Evolutionary conservation across 2,113 vertebrate genomes (phyloP).

Genomic region (Chitala chitala): DNA sequence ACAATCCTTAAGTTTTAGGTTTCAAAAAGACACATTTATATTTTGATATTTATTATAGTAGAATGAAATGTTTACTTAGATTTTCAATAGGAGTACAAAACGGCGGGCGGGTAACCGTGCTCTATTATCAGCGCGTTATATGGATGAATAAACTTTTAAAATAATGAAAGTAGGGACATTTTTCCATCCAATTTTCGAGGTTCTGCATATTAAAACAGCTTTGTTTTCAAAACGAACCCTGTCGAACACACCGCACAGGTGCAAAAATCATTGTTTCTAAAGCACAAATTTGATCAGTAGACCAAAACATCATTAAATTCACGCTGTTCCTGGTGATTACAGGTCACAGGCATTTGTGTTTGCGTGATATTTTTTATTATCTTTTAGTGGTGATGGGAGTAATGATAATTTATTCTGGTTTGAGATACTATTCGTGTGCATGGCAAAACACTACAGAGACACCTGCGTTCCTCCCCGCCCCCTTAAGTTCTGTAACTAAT

Average conservation of each 20-base stretch:
- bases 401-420: slow-evolving; percentile 77
- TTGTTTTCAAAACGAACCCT: slow-evolving; percentile 52
- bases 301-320: slow-evolving; percentile 67
- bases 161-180: slow-evolving; percentile 15
- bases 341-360: slow-evolving; percentile 77
- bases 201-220: slow-evolving; percentile 45
- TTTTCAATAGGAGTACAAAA: neutral
- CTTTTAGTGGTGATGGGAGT: slow-evolving; percentile 75
- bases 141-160: slow-evolving; percentile 20
- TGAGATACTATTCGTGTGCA: slow-evolving; percentile 73
- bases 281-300: slow-evolving; percentile 66
- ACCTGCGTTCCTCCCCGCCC: slow-evolving; percentile 86
- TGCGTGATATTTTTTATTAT: slow-evolving; percentile 77
- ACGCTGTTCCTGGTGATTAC: slow-evolving; percentile 71
- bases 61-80: neutral
- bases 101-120: neutral
- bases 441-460: slow-evolving; percentile 77
- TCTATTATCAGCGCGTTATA: slow-evolving; percentile 17
- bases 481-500: slow-evolving; percentile 88
- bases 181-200: slow-evolving; percentile 22
- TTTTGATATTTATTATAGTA: neutral
- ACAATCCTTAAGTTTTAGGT: neutral
- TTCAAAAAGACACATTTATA: neutral
- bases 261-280: slow-evolving; percentile 70
- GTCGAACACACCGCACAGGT: slow-evolving; percentile 72